A percentile compares a stretch with the other conserved stretches of the same genome.
These are phyloP conservation scores for Tetrao urogallus DNA, from an alignment of 2,113 vertebrate genomes.

Conservation along the genomic window DNA sequence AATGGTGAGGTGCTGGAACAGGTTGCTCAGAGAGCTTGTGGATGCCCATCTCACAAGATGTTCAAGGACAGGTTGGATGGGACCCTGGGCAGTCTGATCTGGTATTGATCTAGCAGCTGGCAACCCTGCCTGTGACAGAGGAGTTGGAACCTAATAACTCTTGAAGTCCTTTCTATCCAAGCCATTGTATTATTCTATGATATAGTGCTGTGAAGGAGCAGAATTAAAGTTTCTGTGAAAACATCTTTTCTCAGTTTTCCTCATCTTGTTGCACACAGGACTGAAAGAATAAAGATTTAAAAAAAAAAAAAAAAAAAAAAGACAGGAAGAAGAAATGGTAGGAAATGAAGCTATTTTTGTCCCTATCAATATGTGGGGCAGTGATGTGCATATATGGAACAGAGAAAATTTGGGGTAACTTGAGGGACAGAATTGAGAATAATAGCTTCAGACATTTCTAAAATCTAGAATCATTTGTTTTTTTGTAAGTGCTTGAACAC, in stretches of 20 bases:
- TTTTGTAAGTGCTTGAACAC: slow-evolving; percentile 48
- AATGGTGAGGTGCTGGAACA: no score
- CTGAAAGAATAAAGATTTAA: neutral
- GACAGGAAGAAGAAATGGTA: neutral
- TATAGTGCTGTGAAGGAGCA: neutral
- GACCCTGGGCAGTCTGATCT: no score
- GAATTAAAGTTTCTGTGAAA: neutral
- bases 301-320: neutral
- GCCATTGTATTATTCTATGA: no score
- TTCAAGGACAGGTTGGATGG: no score
- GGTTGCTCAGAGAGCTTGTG: no score
- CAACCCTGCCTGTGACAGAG: no score
- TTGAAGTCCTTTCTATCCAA: no score
- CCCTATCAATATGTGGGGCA: neutral
- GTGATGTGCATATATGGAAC: neutral
- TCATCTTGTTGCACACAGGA: neutral
- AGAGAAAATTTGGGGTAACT: slow-evolving; percentile 32
- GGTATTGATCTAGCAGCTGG: no score
- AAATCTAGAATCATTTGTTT: slow-evolving; percentile 39
- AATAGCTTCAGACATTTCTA: slow-evolving; percentile 38
- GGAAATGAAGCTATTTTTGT: neutral
- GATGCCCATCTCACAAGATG: no score
- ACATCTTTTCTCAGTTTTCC: neutral
- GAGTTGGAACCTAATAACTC: no score
- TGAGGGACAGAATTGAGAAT: slow-evolving; percentile 39